Evolutionary conservation across 2,113 vertebrate genomes (phyloP), one percentile per base, ranked within the genome.

Genomic region (Rhynchomys soricoides): DNA sequence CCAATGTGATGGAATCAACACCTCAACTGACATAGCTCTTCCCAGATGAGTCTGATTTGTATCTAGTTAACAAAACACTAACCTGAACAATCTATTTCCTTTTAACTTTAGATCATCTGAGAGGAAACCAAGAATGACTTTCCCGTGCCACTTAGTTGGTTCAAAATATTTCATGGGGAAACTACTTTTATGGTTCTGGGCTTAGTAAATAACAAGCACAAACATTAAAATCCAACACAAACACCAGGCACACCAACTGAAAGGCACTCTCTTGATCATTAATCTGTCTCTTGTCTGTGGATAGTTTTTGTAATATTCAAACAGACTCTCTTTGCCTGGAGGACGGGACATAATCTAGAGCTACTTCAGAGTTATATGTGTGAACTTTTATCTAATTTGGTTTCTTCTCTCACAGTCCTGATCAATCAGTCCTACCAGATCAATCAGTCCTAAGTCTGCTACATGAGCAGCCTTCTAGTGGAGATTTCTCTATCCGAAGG

Each of bases 111-210:
- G 10, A 79, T 6, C 9, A 91, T 57, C 31, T 73, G 17, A 85
- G 37, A 73, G 82, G 16, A 90, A 91, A 55, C 29, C 50, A 29
- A 64, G 17, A 77, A 1, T 55, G 29, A 50, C 73, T 82, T 82
- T 87, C 62, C 83, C 50, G 71, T 2, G 22, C 24, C 7, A 87
- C 2, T 50, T 45, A 70, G 48, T 48, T 83, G 77, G 64, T 70
- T 90, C 45, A 94, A 83, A 90, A 64, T 55, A 86, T 43, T 62
- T 13, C 55, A 71, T 29, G 86, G 34, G 7, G 62, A 95, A 92
- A 90, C 12, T 93, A 82, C 74, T 71, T 90, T 79, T 37, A 62
- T 5, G 40, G 22, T 45, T 73, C 4, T 70, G 40, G 5, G 37
- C 43, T 94, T 45, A 91, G 45, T 79, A 74, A 71, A 17, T 71